phyloP scores from a whole-genome alignment of 1,140 invertebrate species.

The Achroia grisella region DNA sequence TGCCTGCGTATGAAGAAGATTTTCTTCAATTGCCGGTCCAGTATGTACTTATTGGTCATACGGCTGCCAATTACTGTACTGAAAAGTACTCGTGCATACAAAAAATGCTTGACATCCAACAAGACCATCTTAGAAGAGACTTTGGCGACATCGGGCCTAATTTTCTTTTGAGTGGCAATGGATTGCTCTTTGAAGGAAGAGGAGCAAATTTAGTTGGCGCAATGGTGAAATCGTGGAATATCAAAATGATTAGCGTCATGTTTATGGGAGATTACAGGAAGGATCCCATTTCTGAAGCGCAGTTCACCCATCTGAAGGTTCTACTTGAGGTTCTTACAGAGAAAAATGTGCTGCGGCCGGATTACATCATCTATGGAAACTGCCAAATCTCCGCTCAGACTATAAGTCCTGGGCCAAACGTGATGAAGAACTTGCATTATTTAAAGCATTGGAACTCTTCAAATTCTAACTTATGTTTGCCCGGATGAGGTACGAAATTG shows the following conservation, averaged over 20 bases:
- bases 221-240: constrained; percentile 38
- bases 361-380: constrained; percentile 38
- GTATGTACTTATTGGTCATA: constrained; percentile 49
- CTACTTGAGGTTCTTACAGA: constrained; percentile 33
- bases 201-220: constrained; percentile 44
- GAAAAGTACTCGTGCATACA: constrained; percentile 37
- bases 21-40: constrained; percentile 34
- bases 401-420: constrained; percentile 33
- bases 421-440: constrained; percentile 27
- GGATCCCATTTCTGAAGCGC: constrained; percentile 17
- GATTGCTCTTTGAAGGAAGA: constrained; percentile 53
- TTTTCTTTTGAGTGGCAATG: constrained; percentile 45
- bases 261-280: constrained; percentile 48
- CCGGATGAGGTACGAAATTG: constrained; percentile 2
- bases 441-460: constrained; percentile 36
- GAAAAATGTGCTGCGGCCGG: constrained; percentile 19
- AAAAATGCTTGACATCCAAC: constrained; percentile 37
- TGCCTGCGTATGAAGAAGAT: constrained; percentile 25
- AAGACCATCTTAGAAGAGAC: constrained; percentile 29
- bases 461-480: constrained; percentile 24
- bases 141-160: constrained; percentile 51
- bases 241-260: constrained; percentile 44
- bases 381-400: constrained; percentile 37
- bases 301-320: constrained; percentile 39
- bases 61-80: constrained; percentile 30